Evolutionary conservation across 2,888 invertebrate species (phyloP).

Genomic region (Chrysodeixis includens): DNA sequence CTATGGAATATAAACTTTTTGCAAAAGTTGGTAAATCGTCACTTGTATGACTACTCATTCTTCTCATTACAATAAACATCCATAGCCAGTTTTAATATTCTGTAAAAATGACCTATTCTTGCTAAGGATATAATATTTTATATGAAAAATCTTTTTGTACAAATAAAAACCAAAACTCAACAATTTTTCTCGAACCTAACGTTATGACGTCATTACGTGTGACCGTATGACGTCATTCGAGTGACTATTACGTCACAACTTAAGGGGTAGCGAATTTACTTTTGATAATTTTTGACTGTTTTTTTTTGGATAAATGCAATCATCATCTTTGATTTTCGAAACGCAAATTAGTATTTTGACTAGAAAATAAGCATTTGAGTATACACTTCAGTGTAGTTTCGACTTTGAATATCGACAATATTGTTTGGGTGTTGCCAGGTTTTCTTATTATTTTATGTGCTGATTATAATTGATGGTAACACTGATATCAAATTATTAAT

Average conservation of each 20-base stretch:
- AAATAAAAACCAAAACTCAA: slow-evolving; percentile 19
- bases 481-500: no score
- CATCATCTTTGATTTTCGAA: slow-evolving; percentile 48
- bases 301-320: slow-evolving; percentile 59
- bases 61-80: background rate
- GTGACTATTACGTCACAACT: background rate
- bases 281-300: slow-evolving; percentile 26
- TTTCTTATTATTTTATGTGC: no score
- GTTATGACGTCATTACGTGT: background rate
- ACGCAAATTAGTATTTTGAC: slow-evolving; percentile 64
- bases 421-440: no score
- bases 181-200: background rate
- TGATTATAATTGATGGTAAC: no score
- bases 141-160: slow-evolving; percentile 25
- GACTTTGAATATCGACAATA: slow-evolving; percentile 26
- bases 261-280: slow-evolving; percentile 14
- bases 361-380: slow-evolving; percentile 65
- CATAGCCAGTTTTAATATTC: slow-evolving; percentile 18
- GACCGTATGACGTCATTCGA: no score
- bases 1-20: no score
- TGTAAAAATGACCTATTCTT: slow-evolving; percentile 15
- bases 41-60: background rate
- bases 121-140: slow-evolving; percentile 6
- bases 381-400: slow-evolving; percentile 42
- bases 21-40: no score